Evolutionary conservation across 2,888 invertebrate genomes (phyloP), one percentile per base, ranked within the genome.

Genomic region (Xanthorhoe spadicearia): DNA sequence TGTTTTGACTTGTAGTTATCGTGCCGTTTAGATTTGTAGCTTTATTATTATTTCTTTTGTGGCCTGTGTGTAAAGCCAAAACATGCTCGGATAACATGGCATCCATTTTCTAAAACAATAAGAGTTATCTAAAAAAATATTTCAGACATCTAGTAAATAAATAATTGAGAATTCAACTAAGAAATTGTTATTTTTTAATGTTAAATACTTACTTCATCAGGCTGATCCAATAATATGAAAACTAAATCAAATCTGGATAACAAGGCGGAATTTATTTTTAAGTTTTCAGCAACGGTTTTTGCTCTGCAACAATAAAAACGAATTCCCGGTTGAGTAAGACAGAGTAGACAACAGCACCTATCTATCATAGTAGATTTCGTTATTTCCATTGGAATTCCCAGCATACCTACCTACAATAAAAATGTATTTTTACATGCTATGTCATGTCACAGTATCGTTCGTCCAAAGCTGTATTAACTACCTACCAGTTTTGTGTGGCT

Each of bases 221-320:
- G 97, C 81, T 95, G 95, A 90, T 99, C 99, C 66, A 98, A 86
- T 28, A 99, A 93, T 70, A 99, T 96, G 84, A 98, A 99, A 54
- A 98, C 96, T 62, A 99, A 93, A 92, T 99, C 99, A 87, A 99
- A 99, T 85, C 99, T 94, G 1, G 98, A 98, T 15, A 99, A 89
- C 61, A 99, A 92, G 0, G 98, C 96, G 13, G 97, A 95, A 72
- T 96, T 96, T 74, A 99, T 95, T 86, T 96, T 97, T 68, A 99
- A 94, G 89, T 99, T 99, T 91, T 98, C 98, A 0, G 96, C 94
- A 0, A 99, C 95, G 13, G 97, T 97, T 90, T 97, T 98, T 0
- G 96, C 95, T 79, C 96, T 93, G 83, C 48, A 86, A 87, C 48
- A 59, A 64, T 72, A 62, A 43, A 43, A 43, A n/a, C n/a, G 23